Base-by-base conservation (phyloP, 2,797 vertebrate species). In the Octomys mimax region DNA sequence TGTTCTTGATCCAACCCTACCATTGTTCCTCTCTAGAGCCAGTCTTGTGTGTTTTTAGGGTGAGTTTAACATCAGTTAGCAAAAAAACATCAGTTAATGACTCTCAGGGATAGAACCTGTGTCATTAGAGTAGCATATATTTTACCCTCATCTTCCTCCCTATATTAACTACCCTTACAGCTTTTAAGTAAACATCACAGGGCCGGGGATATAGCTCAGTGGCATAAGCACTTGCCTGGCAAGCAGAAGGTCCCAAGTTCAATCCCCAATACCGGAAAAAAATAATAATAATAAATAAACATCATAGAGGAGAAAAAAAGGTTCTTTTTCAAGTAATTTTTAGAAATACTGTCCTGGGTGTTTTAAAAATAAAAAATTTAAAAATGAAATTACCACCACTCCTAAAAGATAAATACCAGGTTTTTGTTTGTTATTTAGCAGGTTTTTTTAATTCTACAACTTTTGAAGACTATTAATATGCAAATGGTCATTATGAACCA, bases 321-420 rank as follows among this genome's bases (percentile, higher is more conserved):
- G 82, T 73, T 89, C 6, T 79, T 64, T 16, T 95, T 93, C 54
- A 89, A 52, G 28, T 96, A 94, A 78, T 62, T 95, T 90, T 75
- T 87, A 73, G 70, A 73, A 42, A 68, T 68, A n/a, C 64, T 68
- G 33, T 68, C 33, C 62, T 13, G 31, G 31, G 5, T 68, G 16
- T 68, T 68, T 68, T 19, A 68, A 68, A 33, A 68, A 68, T 68
- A 68, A 68, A 68, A 68, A 16, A 6, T 68, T n/a, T n/a, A 4
- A 71, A 71, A 14, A 64, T 31, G n/a, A 70, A 71, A 71, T 39
- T 39, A 71, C 68, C 8, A 22, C 19, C 68, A n/a, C n/a, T 2
- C n/a, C 26, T 28, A 70, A 70, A 36, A 70, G 36, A 36, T 39
- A 93, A 94, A 89, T 89, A 49, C 79, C 91, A 5, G 16, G 10